phyloP scores from a whole-genome alignment of 1,140 invertebrate genomes.

The Drosophila elegans region DNA sequence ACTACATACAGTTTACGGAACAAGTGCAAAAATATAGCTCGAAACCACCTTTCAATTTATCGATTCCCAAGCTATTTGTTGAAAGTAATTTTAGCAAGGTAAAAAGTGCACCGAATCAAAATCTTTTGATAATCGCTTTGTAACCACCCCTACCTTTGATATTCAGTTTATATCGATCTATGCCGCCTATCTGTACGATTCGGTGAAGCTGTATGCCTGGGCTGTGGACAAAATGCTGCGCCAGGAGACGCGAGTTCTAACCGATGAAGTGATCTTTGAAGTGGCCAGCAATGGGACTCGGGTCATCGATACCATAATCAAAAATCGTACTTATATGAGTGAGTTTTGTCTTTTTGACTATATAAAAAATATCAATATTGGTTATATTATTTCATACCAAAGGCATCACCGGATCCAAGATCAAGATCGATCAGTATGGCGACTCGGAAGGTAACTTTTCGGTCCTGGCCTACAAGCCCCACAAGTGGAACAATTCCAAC shows the following conservation, averaged over 20 bases:
- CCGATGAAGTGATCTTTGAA: slow-evolving; percentile 88
- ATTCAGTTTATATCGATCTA: slow-evolving; percentile 94
- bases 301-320: slow-evolving; percentile 92
- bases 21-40: slow-evolving; percentile 91
- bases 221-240: slow-evolving; percentile 91
- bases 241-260: slow-evolving; percentile 87
- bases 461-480: slow-evolving; percentile 91
- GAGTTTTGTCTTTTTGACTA: slow-evolving; percentile 79
- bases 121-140: background rate
- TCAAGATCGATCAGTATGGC: slow-evolving; percentile 95
- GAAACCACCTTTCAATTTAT: slow-evolving; percentile 85
- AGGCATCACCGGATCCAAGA: slow-evolving; percentile 97
- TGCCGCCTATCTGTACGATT: slow-evolving; percentile 98
- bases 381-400: background rate
- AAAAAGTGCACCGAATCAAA: slow-evolving; percentile 56
- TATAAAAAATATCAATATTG: background rate
- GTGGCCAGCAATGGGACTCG: slow-evolving; percentile 91
- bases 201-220: slow-evolving; percentile 95
- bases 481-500: slow-evolving; percentile 84
- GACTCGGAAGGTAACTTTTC: slow-evolving; percentile 99
- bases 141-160: slow-evolving; percentile 14
- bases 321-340: slow-evolving; percentile 92
- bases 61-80: slow-evolving; percentile 84
- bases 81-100: slow-evolving; percentile 87
- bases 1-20: slow-evolving; percentile 91